These are phyloP conservation scores for Himantopus leucocephalus DNA, from an alignment of 2,113 vertebrate genomes.

Conservation along the genomic window DNA sequence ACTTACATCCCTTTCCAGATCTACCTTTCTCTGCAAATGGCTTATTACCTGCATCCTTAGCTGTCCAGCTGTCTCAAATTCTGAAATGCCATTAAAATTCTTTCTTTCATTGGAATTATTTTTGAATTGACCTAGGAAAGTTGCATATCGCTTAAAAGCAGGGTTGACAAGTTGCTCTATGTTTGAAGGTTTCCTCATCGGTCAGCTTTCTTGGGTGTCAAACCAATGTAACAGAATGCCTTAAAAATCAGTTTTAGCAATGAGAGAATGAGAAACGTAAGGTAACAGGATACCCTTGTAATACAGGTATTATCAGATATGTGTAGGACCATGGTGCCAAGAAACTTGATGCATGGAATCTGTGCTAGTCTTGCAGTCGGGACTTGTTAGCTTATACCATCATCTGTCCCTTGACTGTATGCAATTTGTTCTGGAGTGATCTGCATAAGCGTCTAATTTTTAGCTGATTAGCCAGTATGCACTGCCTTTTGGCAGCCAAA, in stretches of 20 bases:
- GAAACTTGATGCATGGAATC: not conserved
- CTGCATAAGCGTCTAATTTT: not conserved
- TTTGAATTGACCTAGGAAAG: not conserved
- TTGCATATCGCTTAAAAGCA: not conserved
- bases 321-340: not conserved
- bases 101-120: not conserved
- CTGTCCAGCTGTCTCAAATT: not conserved
- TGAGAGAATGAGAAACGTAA: not conserved
- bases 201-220: not conserved
- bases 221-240: not conserved
- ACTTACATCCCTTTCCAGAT: not conserved
- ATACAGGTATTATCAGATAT: not conserved
- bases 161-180: not conserved
- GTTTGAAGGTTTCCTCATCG: not conserved
- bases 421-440: not conserved
- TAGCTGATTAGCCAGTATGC: not conserved
- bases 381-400: not conserved
- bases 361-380: not conserved
- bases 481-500: not conserved
- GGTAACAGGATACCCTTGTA: not conserved
- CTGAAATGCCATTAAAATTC: not conserved
- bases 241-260: not conserved
- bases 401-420: not conserved
- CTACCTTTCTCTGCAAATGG: not conserved
- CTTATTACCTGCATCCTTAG: not conserved